Conservation (phyloP, 2,797 vertebrate genomes). For the Clangula hyemalis region DNA sequence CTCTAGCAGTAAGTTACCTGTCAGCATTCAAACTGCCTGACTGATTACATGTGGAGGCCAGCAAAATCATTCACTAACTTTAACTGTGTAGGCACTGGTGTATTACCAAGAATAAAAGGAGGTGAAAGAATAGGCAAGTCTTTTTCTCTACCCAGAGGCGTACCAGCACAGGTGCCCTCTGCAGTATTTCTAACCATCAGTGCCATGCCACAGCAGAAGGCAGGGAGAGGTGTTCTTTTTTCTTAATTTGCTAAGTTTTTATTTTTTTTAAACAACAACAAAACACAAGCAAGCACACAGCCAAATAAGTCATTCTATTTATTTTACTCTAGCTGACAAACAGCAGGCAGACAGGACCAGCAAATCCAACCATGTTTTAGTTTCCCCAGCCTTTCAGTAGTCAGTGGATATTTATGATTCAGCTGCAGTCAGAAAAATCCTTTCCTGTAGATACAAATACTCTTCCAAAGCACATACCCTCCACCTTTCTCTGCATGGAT, state of each 20-base stretch:
- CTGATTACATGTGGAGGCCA: background rate
- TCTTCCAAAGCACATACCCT: background rate
- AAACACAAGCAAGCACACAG: background rate
- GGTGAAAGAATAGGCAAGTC: rapidly evolving
- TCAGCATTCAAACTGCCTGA: background rate
- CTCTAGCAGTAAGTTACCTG: slow-evolving; percentile 84
- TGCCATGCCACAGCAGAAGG: background rate
- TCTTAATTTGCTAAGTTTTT: background rate
- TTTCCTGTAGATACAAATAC: background rate
- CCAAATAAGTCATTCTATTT: background rate
- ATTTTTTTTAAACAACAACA: background rate
- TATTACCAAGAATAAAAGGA: background rate
- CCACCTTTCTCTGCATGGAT: background rate
- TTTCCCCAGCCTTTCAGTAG: background rate
- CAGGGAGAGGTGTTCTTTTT: background rate
- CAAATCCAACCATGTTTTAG: background rate
- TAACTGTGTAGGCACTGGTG: background rate
- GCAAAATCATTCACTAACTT: rapidly evolving
- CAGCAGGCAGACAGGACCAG: background rate
- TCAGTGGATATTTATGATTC: background rate
- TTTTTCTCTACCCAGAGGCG: background rate
- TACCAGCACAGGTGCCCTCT: background rate
- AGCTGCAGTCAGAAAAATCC: background rate
- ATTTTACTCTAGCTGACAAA: background rate
- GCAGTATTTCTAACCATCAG: background rate